Base-by-base conservation (phyloP, 2,888 invertebrate species). In the Plemyria rubiginata region DNA sequence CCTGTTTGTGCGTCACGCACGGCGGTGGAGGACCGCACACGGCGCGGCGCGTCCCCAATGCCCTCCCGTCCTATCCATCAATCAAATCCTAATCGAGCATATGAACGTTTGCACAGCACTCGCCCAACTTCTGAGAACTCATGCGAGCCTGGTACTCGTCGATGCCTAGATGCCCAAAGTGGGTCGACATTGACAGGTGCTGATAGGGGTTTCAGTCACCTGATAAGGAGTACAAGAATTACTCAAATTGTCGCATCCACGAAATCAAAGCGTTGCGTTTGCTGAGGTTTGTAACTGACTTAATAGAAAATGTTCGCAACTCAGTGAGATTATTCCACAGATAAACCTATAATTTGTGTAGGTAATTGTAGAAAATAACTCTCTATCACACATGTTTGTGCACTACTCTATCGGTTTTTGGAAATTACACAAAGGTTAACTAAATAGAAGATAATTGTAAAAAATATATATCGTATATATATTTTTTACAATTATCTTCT, bases 81-180 rank as follows among this genome's bases (percentile, higher is more conserved):
- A 88, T 89, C 88, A 87, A 76, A 76, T 81, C 78, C 82, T 87
- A 85, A 88, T 87, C 83, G 82, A 86, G 85, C 87, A 83, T 84
- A 85, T 83, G 74, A 85, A 78, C 81, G 77, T 78, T 79, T 76
- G 78, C 79, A 78, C 75, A 76, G 66, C 64, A 55, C 48, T 48
- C 67, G 67, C 67, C 67, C 54, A 63, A 66, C 67, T 63, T 57
- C 63, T 54, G 50, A 68, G 69, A 65, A 70, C 71, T 55, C 65
- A 60, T 68, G 67, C 62, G 65, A 58, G 50, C 65, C 64, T 69
- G 66, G 64, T 68, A 66, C 64, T 22, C 13, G 45, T 32, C 11
- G 49, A 50, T 49, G 58, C 51, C 16, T 38, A 29, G 15, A 32
- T 50, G 38, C 13, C 29, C 4, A 65, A n/a, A 60, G 40, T 64